phyloP scores from a whole-genome alignment of 2,888 invertebrate species.

The Brenthis daphne region DNA sequence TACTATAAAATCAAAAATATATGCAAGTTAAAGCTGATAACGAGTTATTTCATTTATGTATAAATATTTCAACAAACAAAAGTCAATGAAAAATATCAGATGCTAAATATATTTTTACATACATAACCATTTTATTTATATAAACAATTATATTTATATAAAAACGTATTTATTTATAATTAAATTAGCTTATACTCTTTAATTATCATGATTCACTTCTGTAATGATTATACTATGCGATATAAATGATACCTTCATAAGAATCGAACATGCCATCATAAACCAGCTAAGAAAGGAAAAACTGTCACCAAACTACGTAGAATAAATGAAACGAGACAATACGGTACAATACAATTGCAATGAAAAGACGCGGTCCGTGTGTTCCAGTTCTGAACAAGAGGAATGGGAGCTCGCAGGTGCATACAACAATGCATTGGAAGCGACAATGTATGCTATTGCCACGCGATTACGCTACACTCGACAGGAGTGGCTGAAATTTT shows the following conservation, averaged over 20 bases:
- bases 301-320: conserved; percentile 55
- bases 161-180: no score
- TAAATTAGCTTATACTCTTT: no score
- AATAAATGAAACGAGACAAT: conserved; percentile 76
- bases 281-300: conserved; percentile 59
- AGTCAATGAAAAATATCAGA: no score
- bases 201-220: no score
- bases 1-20: no score
- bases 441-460: conserved; percentile 43
- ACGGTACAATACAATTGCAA: conserved; percentile 72
- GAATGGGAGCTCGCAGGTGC: conserved; percentile 69
- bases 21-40: no score
- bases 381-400: conserved; percentile 75
- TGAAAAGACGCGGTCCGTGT: conserved; percentile 73
- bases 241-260: background rate
- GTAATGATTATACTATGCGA: no score
- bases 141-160: no score
- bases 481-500: conserved; percentile 43
- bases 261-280: conserved; percentile 35
- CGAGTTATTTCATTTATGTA: no score
- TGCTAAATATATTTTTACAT: no score
- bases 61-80: no score
- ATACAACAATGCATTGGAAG: conserved; percentile 55
- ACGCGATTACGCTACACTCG: conserved; percentile 53
- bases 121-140: no score